Conservation (phyloP, 2,113 vertebrate genomes). For the Potamarius usumacintae region DNA sequence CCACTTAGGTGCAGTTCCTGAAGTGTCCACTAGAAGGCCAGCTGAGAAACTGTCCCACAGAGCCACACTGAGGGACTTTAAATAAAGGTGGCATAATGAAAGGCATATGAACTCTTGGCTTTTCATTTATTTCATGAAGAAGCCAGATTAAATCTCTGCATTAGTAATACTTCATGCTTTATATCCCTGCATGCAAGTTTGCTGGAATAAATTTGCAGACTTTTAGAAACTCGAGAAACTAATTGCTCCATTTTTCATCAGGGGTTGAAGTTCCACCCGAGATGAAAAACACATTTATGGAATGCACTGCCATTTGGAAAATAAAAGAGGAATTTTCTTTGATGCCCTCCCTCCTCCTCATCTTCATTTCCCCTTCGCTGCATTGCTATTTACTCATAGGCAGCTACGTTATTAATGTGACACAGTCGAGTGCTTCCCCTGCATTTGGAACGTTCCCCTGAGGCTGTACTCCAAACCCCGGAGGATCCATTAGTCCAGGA, state of each 20-base stretch:
- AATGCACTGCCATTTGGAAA: slow-evolving; percentile 53
- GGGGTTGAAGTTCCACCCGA: slow-evolving; percentile 30
- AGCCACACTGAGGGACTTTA: slow-evolving; percentile 16
- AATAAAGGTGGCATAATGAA: neutral
- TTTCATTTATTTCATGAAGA: slow-evolving; percentile 9
- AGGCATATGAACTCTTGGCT: neutral
- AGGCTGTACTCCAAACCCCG: slow-evolving; percentile 51
- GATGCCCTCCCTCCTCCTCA: slow-evolving; percentile 25
- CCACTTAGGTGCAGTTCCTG: neutral
- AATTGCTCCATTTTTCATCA: slow-evolving; percentile 47
- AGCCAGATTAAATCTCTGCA: neutral
- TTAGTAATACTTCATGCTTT: slow-evolving; percentile 5
- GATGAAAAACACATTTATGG: slow-evolving; percentile 49
- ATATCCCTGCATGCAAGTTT: neutral
- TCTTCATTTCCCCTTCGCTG: slow-evolving; percentile 35
- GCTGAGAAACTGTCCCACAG: neutral
- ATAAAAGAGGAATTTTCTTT: slow-evolving; percentile 46
- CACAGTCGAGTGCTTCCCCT: slow-evolving; percentile 51
- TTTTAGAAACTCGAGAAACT: slow-evolving; percentile 34
- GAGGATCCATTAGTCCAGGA: slow-evolving; percentile 52
- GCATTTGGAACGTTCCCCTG: slow-evolving; percentile 50
- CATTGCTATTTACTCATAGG: slow-evolving; percentile 58
- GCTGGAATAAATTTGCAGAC: slow-evolving; percentile 7
- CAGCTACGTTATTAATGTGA: slow-evolving; percentile 63
- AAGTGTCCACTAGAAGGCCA: slow-evolving; percentile 49